Conservation (phyloP, 2,113 vertebrate genomes). For the Misgurnus mizolepis region DNA sequence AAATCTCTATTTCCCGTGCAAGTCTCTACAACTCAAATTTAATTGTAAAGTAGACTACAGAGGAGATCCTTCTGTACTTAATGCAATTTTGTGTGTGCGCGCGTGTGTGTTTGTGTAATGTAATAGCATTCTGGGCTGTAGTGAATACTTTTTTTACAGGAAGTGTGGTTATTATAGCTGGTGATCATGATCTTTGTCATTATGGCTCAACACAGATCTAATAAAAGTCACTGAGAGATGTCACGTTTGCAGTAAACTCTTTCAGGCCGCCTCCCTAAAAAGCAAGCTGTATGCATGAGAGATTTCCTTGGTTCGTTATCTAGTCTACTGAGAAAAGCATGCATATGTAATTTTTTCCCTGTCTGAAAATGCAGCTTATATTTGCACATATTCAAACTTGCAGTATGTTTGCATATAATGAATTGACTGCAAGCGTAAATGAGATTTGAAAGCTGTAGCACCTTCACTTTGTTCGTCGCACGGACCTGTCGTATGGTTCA, state of each 20-base stretch:
- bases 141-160: conserved; percentile 48
- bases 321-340: background rate
- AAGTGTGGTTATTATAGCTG: conserved; percentile 47
- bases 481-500: background rate
- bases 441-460: background rate
- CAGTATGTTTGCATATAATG: too few species aligned
- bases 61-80: conserved; percentile 16
- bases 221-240: conserved; percentile 29
- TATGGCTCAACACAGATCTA: conserved; percentile 30
- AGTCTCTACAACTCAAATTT: conserved; percentile 4
- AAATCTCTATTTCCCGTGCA: background rate
- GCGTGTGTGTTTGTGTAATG: conserved; percentile 39
- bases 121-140: conserved; percentile 42
- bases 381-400: too few species aligned
- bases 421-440: background rate
- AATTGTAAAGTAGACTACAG: background rate
- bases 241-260: conserved; percentile 22
- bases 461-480: background rate
- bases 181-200: conserved; percentile 44
- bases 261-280: conserved; percentile 20
- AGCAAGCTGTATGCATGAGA: conserved; percentile 3
- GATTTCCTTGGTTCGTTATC: conserved; percentile 21
- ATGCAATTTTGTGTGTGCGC: conserved; percentile 17
- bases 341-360: background rate
- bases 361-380: too few species aligned